phyloP scores from a whole-genome alignment of 2,113 vertebrate species.

The Furnarius figulus region DNA sequence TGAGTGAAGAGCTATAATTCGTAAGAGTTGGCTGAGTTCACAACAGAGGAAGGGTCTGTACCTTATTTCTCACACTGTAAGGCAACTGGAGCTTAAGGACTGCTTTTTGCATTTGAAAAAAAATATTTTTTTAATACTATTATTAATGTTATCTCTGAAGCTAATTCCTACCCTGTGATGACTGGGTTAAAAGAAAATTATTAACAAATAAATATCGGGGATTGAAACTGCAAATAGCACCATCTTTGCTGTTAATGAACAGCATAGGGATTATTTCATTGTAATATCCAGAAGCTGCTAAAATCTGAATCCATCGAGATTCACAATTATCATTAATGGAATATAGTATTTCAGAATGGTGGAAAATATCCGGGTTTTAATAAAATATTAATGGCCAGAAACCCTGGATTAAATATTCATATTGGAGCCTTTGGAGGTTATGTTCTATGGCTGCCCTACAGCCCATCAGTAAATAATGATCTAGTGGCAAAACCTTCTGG shows the following conservation, averaged over 20 bases:
- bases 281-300: constrained; percentile 10
- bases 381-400: constrained; percentile 59
- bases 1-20: neutral
- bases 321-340: constrained; percentile 47
- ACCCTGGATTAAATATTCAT: constrained; percentile 58
- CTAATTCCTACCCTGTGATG: neutral
- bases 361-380: constrained; percentile 17
- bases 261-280: neutral
- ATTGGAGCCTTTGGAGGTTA: constrained; percentile 49
- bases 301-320: constrained; percentile 16
- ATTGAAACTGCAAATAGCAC: neutral
- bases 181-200: neutral
- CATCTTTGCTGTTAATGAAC: neutral
- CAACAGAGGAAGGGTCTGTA: neutral
- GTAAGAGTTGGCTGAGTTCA: neutral
- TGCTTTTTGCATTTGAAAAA: neutral
- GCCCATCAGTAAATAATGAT: constrained; percentile 67
- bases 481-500: constrained; percentile 56
- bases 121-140: neutral
- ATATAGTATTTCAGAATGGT: neutral
- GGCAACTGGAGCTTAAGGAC: neutral
- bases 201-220: neutral
- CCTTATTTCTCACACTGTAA: neutral
- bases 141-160: neutral
- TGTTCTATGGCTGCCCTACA: neutral